Conservation (phyloP, 2,113 vertebrate genomes). For the Panthera leo region DNA sequence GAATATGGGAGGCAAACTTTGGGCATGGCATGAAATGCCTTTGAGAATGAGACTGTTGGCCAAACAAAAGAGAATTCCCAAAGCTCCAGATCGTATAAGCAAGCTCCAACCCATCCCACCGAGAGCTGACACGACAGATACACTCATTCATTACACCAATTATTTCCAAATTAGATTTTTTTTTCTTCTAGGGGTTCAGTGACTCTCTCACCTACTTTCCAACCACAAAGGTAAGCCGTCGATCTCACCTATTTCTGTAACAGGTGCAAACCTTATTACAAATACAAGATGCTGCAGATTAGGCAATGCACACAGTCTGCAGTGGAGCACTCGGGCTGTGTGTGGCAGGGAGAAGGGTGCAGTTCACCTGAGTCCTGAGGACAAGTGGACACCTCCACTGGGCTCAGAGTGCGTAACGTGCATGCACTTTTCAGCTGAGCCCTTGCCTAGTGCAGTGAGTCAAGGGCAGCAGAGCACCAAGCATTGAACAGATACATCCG, state of each 20-base stretch:
- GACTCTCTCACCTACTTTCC: background rate
- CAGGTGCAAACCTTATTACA: no score
- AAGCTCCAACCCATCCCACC: background rate
- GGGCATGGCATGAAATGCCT: background rate
- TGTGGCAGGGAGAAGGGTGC: background rate
- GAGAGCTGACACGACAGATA: background rate
- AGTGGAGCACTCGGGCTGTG: background rate
- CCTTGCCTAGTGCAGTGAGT: no score
- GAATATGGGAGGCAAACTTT: background rate
- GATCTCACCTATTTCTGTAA: background rate
- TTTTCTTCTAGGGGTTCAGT: background rate
- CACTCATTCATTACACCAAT: background rate
- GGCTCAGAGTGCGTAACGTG: no score
- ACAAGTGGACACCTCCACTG: no score
- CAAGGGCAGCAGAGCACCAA: no score
- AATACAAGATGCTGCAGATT: background rate
- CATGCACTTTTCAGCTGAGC: no score
- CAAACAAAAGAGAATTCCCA: background rate
- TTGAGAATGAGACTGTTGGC: background rate
- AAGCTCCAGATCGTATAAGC: background rate
- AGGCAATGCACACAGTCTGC: no score
- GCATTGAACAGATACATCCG: background rate
- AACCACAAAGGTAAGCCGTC: background rate
- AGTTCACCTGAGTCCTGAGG: no score
- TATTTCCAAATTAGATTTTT: background rate